phyloP scores from a whole-genome alignment of 2,888 invertebrate genomes.

The Ypsolopha sequella region DNA sequence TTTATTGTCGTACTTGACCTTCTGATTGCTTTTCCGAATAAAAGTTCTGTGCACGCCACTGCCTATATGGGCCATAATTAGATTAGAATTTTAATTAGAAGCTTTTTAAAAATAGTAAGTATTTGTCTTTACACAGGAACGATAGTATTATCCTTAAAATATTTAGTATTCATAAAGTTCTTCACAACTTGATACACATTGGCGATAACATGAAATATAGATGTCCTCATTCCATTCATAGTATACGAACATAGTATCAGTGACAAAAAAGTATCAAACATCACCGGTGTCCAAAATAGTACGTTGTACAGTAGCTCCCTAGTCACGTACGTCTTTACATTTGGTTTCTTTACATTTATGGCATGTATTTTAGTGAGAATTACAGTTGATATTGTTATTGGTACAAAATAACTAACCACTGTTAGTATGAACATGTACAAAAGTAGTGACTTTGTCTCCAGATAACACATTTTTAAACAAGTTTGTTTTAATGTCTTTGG shows the following conservation, averaged over 20 bases:
- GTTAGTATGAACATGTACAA: conserved; percentile 45
- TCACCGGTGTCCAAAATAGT: conserved; percentile 57
- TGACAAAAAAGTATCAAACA: conserved; percentile 56
- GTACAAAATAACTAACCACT: conserved; percentile 50
- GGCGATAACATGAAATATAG: conserved; percentile 49
- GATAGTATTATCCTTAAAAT: conserved; percentile 39
- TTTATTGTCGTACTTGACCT: too few species aligned
- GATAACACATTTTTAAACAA: conserved; percentile 50
- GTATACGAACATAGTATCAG: conserved; percentile 47
- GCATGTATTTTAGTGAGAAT: conserved; percentile 52
- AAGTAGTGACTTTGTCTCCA: conserved; percentile 44
- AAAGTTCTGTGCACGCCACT: too few species aligned
- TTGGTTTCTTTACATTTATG: conserved; percentile 36
- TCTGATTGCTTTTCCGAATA: too few species aligned
- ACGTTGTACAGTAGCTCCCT: conserved; percentile 53
- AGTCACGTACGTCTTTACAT: conserved; percentile 41
- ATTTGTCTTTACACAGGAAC: not conserved
- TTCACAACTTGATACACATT: conserved; percentile 57
- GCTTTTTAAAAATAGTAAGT: too few species aligned
- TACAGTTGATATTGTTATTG: conserved; percentile 48
- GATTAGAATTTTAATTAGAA: too few species aligned
- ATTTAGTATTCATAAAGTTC: conserved; percentile 53
- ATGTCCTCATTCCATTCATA: conserved; percentile 39
- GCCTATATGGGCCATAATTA: too few species aligned
- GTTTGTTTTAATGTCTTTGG: conserved; percentile 11